A percentile compares a stretch with the other conserved stretches of the same genome.
phyloP scores from a whole-genome alignment of 1,140 invertebrate genomes.

The Chlorops oryzae region DNA sequence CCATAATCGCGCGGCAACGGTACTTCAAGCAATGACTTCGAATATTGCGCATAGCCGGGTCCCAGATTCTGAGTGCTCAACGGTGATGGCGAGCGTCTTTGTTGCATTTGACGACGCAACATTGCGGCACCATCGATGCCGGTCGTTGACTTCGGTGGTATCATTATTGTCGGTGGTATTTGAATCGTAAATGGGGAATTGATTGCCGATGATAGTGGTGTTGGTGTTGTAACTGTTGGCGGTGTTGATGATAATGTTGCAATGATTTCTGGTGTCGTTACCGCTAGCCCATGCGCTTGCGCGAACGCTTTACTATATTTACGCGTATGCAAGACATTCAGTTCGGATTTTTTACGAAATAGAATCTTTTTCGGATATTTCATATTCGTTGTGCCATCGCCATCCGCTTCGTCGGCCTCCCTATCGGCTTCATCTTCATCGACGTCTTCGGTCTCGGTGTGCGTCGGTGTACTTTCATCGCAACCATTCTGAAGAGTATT shows the following conservation, averaged over 20 bases:
- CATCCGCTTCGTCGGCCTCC: slow-evolving; percentile 4
- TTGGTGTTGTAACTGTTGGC: slow-evolving; percentile 13
- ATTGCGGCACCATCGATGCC: slow-evolving; percentile 13
- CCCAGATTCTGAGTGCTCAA: slow-evolving; percentile 30
- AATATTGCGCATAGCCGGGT: slow-evolving; percentile 73
- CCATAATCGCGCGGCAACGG: slow-evolving; percentile 69
- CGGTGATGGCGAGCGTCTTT: slow-evolving; percentile 36
- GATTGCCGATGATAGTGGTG: no score
- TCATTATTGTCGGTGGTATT: slow-evolving; percentile 3
- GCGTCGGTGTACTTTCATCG: background rate
- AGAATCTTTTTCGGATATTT: slow-evolving; percentile 26
- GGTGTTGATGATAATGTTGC: no score
- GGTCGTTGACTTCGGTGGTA: slow-evolving; percentile 7
- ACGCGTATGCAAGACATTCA: slow-evolving; percentile 31
- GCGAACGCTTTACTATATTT: slow-evolving; percentile 45
- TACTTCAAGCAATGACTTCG: slow-evolving; percentile 66
- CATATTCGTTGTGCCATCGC: slow-evolving; percentile 4
- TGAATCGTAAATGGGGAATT: no score
- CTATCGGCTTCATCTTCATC: background rate
- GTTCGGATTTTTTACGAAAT: slow-evolving; percentile 35
- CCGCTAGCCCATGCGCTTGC: slow-evolving; percentile 40
- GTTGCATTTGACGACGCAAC: slow-evolving; percentile 10
- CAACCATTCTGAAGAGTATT: background rate
- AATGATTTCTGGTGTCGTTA: slow-evolving; percentile 21
- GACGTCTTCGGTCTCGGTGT: background rate